Conservation (phyloP, 2,113 vertebrate species). For the Tragulus kanchil region DNA sequence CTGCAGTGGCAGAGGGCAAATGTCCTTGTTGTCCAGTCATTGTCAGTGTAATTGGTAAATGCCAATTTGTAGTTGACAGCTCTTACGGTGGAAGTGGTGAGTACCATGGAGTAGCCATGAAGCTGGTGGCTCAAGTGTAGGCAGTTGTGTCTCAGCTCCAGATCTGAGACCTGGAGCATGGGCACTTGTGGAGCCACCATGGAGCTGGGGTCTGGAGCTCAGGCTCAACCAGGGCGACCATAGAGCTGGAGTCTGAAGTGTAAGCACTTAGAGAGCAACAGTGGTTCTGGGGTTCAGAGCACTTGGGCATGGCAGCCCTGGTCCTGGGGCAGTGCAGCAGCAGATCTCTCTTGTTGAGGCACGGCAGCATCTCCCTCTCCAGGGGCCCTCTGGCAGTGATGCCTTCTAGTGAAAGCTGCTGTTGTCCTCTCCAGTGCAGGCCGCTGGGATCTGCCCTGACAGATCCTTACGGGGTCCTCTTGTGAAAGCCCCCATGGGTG, state of each 20-base stretch:
- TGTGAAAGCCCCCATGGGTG: not conserved
- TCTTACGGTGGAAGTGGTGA: too few relatives aligned
- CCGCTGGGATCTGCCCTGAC: not conserved
- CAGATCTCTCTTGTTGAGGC: not conserved
- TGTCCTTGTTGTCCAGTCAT: too few relatives aligned
- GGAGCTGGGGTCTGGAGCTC: not conserved
- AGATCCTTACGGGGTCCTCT: not conserved
- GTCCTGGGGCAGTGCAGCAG: not conserved
- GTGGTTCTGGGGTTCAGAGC: not conserved
- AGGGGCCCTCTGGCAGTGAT: not conserved
- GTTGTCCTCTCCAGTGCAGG: not conserved
- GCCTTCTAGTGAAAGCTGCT: not conserved
- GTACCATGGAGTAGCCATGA: not conserved
- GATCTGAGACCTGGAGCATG: not conserved
- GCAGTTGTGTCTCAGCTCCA: not conserved
- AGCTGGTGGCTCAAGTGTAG: not conserved
- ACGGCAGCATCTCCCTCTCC: not conserved
- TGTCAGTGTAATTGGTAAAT: not conserved
- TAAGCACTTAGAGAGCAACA: not conserved
- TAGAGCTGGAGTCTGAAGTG: not conserved
- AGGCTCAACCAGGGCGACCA: not conserved
- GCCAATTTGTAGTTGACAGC: not conserved
- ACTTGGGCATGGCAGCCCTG: not conserved
- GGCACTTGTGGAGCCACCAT: not conserved
- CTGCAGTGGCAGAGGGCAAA: too few relatives aligned